Evolutionary conservation across 2,888 invertebrate genomes (phyloP), one percentile per base, ranked within the genome.

Genomic region (Rhagium mordax): DNA sequence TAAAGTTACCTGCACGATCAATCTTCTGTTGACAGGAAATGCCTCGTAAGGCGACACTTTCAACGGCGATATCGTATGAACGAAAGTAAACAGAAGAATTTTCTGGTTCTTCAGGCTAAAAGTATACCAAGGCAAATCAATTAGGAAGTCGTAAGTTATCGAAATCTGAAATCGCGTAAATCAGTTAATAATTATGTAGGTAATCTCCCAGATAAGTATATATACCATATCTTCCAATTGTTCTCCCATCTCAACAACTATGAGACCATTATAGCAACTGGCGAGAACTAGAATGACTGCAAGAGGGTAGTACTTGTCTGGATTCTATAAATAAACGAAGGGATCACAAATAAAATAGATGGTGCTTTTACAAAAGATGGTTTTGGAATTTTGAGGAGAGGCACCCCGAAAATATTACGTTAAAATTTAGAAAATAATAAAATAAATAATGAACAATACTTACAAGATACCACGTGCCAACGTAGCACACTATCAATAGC

Each of bases 1-100:
- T n/a, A n/a, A n/a, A n/a, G n/a, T 20, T 61, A 61, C 61, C 47
- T 61, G 16, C 10, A 61, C 47, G 1, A 47, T 61, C 18, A 33
- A 7, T 41, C 41, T 20, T 18, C 61, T 61, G 20, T 41, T 61
- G 6, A 61, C 20, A 10, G 47, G 47, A 18, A 61, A 47, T 1
- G 18, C 20, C 47, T 61, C 20, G 10, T 47, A 47, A 0, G 61
- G 61, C 2, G 61, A 20, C 2, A 61, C 0, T 1, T 3, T n/a
- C 5, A 61, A 16, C 6, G 61, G 21, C 4, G 10, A 5, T 2
- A 0, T 21, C 3, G 61, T 1, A 47, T 61, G 18, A 13, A 41
- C 0, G 0, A 20, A 20, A 10, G 21, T 0, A 21, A 61, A 47
- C n/a, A 61, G 5, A 0, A 47, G 10, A 3, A 21, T 61, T 20